Evolutionary conservation across 2,797 vertebrate species (phyloP).

Genomic region (Tapera naevia): DNA sequence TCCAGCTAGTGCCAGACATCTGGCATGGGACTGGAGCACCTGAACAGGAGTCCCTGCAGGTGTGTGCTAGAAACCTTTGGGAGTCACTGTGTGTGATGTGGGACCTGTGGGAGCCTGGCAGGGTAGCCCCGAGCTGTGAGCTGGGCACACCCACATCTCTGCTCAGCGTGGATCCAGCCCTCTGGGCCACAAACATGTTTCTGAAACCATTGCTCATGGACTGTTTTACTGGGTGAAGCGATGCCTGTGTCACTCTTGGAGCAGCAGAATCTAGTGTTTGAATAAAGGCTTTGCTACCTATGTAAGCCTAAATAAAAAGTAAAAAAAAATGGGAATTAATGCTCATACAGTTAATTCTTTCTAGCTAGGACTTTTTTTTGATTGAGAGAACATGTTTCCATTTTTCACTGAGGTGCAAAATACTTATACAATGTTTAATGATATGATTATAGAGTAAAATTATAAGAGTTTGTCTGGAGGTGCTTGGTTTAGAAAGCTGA

Average conservation of each 20-base stretch:
- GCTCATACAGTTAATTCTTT: not conserved
- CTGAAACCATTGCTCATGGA: not conserved
- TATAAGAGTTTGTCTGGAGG: not conserved
- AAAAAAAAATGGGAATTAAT: not conserved
- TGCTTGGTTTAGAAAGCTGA: not conserved
- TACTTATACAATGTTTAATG: not conserved
- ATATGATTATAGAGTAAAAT: not conserved
- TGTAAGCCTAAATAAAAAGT: not conserved
- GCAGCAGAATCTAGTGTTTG: not conserved
- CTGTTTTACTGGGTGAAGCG: not conserved
- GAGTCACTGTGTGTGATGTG: not conserved
- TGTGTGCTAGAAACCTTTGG: not conserved
- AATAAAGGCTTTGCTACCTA: not conserved
- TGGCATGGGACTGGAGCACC: accelerated
- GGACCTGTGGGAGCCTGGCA: accelerated
- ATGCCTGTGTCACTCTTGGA: not conserved
- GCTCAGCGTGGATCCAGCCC: not conserved
- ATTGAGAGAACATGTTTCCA: not conserved
- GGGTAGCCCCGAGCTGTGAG: not conserved
- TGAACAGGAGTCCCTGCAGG: not conserved
- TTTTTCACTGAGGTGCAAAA: not conserved
- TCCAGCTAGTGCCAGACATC: not conserved
- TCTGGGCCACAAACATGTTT: not conserved
- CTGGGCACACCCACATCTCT: not conserved
- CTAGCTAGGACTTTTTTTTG: not conserved